Evolutionary conservation across 2,113 vertebrate species (phyloP), one percentile per base, ranked within the genome.

Genomic region (Corythornis cristatus): DNA sequence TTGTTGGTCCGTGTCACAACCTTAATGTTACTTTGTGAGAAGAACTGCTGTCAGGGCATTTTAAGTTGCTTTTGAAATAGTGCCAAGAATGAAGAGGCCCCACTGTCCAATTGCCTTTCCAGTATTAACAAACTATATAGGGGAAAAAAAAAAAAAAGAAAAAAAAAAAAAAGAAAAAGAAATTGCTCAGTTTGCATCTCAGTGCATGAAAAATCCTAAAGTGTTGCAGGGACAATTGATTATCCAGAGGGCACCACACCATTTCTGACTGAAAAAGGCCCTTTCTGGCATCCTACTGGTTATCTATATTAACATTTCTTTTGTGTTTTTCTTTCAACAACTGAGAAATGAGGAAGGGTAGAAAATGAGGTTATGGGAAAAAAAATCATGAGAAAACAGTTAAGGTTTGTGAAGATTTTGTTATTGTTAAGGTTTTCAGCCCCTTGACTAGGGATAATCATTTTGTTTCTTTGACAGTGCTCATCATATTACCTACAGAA

Each of bases 31-130:
- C 83, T 94, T 97, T 97, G 88, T 96, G 74, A 93, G 96, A 90
- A 87, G 91, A 93, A 90, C 91, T 95, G 96, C 95, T 97, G 96
- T 89, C 89, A 96, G 94, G 96, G 94, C 95, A 96, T 97, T 96
- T 96, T 91, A 96, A 93, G 91, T 93, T 73, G 88, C 92, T 93
- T 96, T 95, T 96, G 95, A 97, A 96, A 96, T 86, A 93, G 91
- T 90, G 92, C 90, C 94, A 95, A 95, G 94, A 96, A 90, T 91
- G 85, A 95, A 88, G 94, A 89, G 92, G 42, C 93, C 88, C 95
- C 91, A 95, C 91, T 95, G 94, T 96, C 95, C 96, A 92, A 92
- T 94, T 95, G 93, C 94, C 88, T 96, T 94, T 90, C 80, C 88
- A 86, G 85, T 86, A 95, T 94, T 96, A 96, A 94, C 88, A 96